phyloP scores from a whole-genome alignment of 2,888 invertebrate species.

The Emesis castigata region DNA sequence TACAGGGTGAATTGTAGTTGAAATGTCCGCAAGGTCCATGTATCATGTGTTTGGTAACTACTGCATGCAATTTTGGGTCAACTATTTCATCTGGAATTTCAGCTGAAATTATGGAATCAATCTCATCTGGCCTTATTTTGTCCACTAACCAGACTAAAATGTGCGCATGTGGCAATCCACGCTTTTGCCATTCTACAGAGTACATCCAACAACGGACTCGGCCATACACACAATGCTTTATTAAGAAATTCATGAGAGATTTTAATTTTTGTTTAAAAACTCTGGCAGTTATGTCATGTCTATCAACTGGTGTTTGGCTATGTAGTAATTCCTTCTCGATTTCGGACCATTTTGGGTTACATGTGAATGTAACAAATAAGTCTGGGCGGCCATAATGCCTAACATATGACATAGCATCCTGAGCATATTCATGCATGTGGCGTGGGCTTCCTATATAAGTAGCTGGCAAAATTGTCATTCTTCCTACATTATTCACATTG shows the following conservation, averaged over 20 bases:
- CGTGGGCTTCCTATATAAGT: slow-evolving; percentile 44
- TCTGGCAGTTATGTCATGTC: slow-evolving; percentile 70
- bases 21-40: slow-evolving; percentile 42
- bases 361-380: too few relatives aligned
- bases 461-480: slow-evolving; percentile 65
- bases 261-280: slow-evolving; percentile 59
- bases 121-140: slow-evolving; percentile 48
- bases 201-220: slow-evolving; percentile 44
- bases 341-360: too few relatives aligned
- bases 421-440: too few relatives aligned
- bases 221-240: slow-evolving; percentile 56
- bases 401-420: too few relatives aligned
- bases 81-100: slow-evolving; percentile 40
- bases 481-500: slow-evolving; percentile 61
- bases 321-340: slow-evolving; percentile 52
- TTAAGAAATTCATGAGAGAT: slow-evolving; percentile 55
- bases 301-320: slow-evolving; percentile 59
- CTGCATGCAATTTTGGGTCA: slow-evolving; percentile 28
- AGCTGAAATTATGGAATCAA: slow-evolving; percentile 44
- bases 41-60: slow-evolving; percentile 28
- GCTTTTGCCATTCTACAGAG: too few relatives aligned
- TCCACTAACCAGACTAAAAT: slow-evolving; percentile 68
- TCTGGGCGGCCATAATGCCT: too few relatives aligned
- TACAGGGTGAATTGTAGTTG: not conserved
- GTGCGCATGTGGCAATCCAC: slow-evolving; percentile 52